Conservation (phyloP, 2,888 invertebrate genomes). For the Ditula angustiorana region DNA sequence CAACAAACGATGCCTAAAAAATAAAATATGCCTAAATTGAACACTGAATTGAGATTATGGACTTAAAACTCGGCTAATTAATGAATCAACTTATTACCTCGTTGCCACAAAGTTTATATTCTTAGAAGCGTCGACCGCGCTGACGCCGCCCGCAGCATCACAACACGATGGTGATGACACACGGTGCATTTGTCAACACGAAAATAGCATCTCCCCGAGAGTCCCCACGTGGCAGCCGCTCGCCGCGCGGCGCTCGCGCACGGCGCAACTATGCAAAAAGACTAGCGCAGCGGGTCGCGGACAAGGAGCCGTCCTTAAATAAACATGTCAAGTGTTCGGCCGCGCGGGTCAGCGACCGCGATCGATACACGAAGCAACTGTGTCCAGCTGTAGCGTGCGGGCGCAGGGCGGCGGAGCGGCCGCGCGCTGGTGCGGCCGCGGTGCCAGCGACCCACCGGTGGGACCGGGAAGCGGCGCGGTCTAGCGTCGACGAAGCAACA, state of each 20-base stretch:
- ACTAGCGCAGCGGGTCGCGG: background rate
- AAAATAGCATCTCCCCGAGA: constrained; percentile 21
- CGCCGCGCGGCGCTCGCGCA: background rate
- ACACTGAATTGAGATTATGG: no score
- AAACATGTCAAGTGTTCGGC: constrained; percentile 27
- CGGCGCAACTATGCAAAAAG: constrained; percentile 26
- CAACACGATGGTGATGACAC: constrained; percentile 1
- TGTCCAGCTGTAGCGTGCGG: background rate
- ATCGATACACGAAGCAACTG: constrained; percentile 13
- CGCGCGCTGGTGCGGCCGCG: no score
- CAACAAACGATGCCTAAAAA: no score
- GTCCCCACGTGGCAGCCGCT: background rate
- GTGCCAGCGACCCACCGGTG: no score
- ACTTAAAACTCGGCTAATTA: no score
- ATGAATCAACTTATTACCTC: background rate
- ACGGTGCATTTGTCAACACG: constrained; percentile 3
- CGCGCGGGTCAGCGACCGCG: constrained; percentile 31
- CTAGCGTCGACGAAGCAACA: no score
- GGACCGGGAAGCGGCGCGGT: no score
- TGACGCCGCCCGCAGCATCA: background rate
- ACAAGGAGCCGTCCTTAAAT: constrained; percentile 26
- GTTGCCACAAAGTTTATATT: background rate
- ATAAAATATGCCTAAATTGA: no score
- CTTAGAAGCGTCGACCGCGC: background rate
- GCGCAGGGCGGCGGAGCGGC: no score